A percentile compares a stretch with the other conserved stretches of the same genome.
Evolutionary conservation across 2,797 vertebrate genomes (phyloP).

Genomic region (Geotrypetes seraphini): DNA sequence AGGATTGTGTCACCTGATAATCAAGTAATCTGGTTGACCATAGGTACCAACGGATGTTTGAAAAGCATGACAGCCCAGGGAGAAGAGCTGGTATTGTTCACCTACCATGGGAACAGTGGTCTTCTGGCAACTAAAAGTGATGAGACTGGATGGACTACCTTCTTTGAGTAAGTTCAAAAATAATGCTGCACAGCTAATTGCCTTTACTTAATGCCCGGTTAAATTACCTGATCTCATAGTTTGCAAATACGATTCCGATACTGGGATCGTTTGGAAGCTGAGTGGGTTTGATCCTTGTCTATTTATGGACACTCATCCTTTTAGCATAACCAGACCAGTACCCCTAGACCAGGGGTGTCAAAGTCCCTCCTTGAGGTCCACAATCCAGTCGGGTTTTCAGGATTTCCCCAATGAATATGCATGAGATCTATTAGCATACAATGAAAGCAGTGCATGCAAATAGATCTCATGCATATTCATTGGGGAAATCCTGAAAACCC

Average conservation of each 20-base stretch:
- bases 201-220: not conserved
- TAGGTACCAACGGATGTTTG: conserved; percentile 84
- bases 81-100: conserved; percentile 83
- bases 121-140: conserved; percentile 92
- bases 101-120: conserved; percentile 92
- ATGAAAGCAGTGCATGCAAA: too few relatives aligned
- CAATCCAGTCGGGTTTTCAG: too few relatives aligned
- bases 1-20: conserved; percentile 91
- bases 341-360: too few relatives aligned
- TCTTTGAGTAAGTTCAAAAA: conserved; percentile 84
- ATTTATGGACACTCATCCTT: too few relatives aligned
- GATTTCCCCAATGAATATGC: too few relatives aligned
- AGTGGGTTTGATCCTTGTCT: too few relatives aligned
- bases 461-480: too few relatives aligned
- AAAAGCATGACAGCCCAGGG: conserved; percentile 91
- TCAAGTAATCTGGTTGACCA: conserved; percentile 92
- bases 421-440: too few relatives aligned
- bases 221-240: not conserved
- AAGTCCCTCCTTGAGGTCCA: too few relatives aligned
- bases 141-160: conserved; percentile 94
- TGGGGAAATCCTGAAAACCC: too few relatives aligned
- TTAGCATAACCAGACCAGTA: too few relatives aligned
- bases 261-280: too few relatives aligned
- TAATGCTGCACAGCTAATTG: not conserved
- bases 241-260: conserved; percentile 3